A percentile compares a stretch with the other conserved stretches of the same genome.
Evolutionary conservation across 2,113 vertebrate species (phyloP).

Genomic region (Lophura nycthemera): DNA sequence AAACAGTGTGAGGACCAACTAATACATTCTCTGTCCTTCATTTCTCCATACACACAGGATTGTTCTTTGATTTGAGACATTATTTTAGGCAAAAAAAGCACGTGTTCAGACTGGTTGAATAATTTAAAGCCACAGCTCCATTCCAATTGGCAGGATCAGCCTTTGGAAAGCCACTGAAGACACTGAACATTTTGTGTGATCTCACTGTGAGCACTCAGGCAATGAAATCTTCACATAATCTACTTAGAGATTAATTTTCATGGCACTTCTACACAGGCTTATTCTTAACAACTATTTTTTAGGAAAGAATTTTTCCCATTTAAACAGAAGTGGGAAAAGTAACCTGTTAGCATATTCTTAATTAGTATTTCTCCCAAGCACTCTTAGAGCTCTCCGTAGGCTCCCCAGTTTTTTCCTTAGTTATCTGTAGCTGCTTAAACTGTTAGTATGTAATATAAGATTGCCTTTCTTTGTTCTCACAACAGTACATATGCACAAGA

Average conservation of each 20-base stretch:
- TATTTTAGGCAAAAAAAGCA: background rate
- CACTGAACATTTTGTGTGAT: background rate
- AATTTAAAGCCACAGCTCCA: background rate
- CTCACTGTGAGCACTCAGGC: background rate
- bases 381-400: background rate
- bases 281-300: background rate
- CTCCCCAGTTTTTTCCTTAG: background rate
- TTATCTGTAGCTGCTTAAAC: background rate
- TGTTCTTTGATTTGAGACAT: background rate
- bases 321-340: background rate
- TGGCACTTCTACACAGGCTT: background rate
- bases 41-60: background rate
- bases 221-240: background rate
- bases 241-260: background rate
- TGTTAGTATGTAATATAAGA: fast-evolving
- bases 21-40: background rate
- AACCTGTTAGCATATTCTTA: background rate
- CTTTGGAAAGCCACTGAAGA: background rate
- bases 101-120: background rate
- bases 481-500: background rate
- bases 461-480: background rate
- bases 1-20: conserved; percentile 33
- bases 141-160: background rate
- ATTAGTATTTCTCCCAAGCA: background rate
- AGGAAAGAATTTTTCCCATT: background rate